These are phyloP conservation scores for Amphiprion ocellaris DNA, from an alignment of 2,113 vertebrate genomes.

Conservation along the genomic window DNA sequence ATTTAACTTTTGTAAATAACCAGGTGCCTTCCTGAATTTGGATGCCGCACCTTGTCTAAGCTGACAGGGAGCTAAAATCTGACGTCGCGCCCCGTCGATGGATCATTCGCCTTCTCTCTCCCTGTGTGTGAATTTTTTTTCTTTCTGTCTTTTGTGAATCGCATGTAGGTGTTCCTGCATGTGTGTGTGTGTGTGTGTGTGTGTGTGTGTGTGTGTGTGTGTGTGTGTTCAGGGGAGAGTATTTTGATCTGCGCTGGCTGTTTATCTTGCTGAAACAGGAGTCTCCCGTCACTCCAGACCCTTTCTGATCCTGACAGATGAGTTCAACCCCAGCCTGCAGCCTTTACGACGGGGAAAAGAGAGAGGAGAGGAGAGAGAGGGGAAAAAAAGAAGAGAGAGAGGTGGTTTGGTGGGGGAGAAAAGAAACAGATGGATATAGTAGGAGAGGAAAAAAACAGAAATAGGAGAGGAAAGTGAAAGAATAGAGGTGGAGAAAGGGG, in stretches of 20 bases:
- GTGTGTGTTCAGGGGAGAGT: conserved; percentile 66
- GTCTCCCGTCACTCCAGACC: conserved; percentile 79
- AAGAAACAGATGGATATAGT: conserved; percentile 68
- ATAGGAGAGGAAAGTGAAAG: conserved; percentile 65
- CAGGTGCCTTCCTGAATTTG: conserved; percentile 69
- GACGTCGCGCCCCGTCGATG: conserved; percentile 52
- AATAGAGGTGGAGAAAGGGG: conserved; percentile 53
- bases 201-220: conserved; percentile 42
- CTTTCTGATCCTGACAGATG: conserved; percentile 85
- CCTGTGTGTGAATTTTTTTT: not conserved
- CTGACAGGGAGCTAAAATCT: conserved; percentile 69
- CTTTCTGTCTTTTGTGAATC: conserved; percentile 40
- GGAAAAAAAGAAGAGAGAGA: not conserved
- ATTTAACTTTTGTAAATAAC: conserved; percentile 75
- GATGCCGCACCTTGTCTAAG: conserved; percentile 75
- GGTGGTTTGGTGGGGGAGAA: conserved; percentile 11
- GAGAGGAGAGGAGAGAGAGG: conserved; percentile 36
- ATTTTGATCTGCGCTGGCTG: conserved; percentile 80
- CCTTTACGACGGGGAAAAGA: conserved; percentile 62
- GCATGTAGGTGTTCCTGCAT: conserved; percentile 55
- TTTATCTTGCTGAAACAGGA: conserved; percentile 86
- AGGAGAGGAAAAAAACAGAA: conserved; percentile 53
- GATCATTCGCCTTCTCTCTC: conserved; percentile 18
- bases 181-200: conserved; percentile 33
- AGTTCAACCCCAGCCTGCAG: conserved; percentile 79